These are phyloP conservation scores for Rhaphigaster nebulosa DNA, from an alignment of 2,888 invertebrate genomes.

Conservation along the genomic window DNA sequence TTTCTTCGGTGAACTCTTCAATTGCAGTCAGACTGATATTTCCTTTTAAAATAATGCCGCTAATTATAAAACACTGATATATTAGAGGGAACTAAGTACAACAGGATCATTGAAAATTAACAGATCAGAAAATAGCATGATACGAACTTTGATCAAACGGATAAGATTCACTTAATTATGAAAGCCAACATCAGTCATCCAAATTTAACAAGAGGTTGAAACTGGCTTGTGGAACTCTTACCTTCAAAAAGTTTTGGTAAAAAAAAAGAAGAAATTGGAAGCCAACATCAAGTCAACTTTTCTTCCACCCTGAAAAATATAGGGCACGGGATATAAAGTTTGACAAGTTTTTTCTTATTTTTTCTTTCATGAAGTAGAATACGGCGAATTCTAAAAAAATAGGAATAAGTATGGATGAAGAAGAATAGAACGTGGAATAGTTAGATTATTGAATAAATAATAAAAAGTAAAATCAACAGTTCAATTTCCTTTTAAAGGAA, in stretches of 20 bases:
- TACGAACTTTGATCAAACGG: background rate
- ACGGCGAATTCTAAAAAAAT: background rate
- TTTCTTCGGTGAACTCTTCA: no score
- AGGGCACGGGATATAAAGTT: background rate
- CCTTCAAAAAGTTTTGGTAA: background rate
- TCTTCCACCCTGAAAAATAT: background rate
- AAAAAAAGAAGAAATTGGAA: slow-evolving; percentile 13
- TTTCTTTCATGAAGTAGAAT: background rate
- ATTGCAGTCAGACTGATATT: no score
- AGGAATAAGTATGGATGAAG: background rate
- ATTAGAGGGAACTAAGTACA: no score
- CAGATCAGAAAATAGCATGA: background rate
- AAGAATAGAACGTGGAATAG: background rate
- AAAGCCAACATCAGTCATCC: background rate
- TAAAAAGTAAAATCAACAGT: no score
- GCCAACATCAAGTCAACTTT: slow-evolving; percentile 20
- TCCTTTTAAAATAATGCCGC: no score
- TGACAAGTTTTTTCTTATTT: background rate
- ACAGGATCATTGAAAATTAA: no score
- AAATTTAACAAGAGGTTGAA: background rate
- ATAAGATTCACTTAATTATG: background rate
- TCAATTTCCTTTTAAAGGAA: no score
- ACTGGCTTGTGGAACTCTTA: background rate
- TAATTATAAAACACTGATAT: no score
- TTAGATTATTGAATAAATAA: no score